Base-by-base conservation (phyloP, 2,888 invertebrate genomes). In the Mimumesa dahlbomi region DNA sequence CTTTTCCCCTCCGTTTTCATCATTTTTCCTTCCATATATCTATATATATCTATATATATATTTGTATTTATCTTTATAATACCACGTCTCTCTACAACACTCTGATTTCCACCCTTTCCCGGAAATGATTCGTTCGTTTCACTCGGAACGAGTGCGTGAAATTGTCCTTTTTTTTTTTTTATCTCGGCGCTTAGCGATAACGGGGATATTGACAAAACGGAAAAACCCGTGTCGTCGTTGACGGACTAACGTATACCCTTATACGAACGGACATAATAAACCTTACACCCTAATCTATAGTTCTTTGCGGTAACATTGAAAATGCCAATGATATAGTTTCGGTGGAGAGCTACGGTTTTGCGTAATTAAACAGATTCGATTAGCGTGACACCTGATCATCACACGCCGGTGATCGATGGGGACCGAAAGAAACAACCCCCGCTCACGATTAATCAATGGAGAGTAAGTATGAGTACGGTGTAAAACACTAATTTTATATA, bases 401-500 rank as follows among this genome's bases (percentile, higher is more conserved):
- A n/a, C 38, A 1, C n/a, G 19, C 16, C 4, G 2, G 7, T 3
- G 5, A 5, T 2, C 11, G 1, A n/a, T 18, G n/a, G 16, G 31
- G 9, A 42, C 34, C 36, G 49, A 16, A 42, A 50, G n/a, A 4
- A 36, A 36, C n/a, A n/a, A n/a, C 6, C 16, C 7, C 45, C 31
- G 25, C 36, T 52, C 59, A 40, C 38, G 19, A 29, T 31, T 49
- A 40, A 45, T 36, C 48, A 59, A 67, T 52, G 75, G 64, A 67
- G 46, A 79, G 52, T 78, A 68, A 79, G 76, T 77, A 70, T 70
- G 59, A 75, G 68, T 84, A 72, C 82, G 82, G 85, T 88, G 86
- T 88, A 88, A 89, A 89, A 89, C 89, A 88, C 88, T 88, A 87
- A 88, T 88, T 85, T 87, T 79, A 86, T 88, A 58, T 69, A 87